Evolutionary conservation across 1,140 invertebrate genomes (phyloP).

Genomic region (Aleiodes sp.): DNA sequence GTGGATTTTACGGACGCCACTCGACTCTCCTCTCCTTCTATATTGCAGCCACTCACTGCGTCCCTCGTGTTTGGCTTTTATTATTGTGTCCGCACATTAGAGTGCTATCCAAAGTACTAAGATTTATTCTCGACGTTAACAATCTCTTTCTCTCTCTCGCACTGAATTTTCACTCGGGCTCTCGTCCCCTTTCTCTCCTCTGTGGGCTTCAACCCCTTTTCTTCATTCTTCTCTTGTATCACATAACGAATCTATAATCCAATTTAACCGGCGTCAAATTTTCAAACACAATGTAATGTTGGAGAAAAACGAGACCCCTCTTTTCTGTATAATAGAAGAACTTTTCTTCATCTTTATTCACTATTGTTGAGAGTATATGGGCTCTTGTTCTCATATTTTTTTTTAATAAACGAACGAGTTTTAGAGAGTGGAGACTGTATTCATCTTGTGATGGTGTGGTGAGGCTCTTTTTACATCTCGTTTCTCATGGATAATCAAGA

Average conservation of each 20-base stretch:
- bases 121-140: conserved; percentile 26
- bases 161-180: neutral
- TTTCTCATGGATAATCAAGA: too few species aligned
- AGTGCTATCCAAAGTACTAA: conserved; percentile 26
- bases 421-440: too few species aligned
- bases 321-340: too few species aligned
- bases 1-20: neutral
- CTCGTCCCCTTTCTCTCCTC: too few species aligned
- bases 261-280: conserved; percentile 21
- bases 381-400: too few species aligned
- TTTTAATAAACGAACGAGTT: too few species aligned
- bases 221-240: conserved; percentile 1
- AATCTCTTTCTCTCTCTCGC: conserved; percentile 21
- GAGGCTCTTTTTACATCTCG: too few species aligned
- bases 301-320: neutral
- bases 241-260: conserved; percentile 19
- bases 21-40: neutral
- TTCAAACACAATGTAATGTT: neutral
- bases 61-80: conserved; percentile 27
- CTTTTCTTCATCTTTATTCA: too few species aligned
- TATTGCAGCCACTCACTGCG: neutral
- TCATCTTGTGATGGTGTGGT: too few species aligned
- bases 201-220: neutral
- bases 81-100: conserved; percentile 26
- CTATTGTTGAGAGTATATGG: too few species aligned